Evolutionary conservation across 1,140 invertebrate species (phyloP), one percentile per base, ranked within the genome.

Genomic region (Musca domestica): DNA sequence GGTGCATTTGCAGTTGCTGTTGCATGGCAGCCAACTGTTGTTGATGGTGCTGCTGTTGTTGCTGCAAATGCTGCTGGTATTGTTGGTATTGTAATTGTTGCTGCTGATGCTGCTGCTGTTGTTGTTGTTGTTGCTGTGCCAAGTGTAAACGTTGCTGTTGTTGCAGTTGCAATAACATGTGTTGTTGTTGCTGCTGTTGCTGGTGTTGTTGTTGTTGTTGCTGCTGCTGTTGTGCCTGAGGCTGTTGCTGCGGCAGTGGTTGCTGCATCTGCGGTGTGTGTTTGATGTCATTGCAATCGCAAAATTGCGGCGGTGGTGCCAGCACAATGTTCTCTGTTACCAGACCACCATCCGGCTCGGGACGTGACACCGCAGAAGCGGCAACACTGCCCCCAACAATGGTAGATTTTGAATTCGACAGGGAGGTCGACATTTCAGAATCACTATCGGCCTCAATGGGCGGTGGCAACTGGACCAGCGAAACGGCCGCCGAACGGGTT

Each of bases 261-360:
- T 70, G 71, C 17, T 70, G 68, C 14, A 70, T 69, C 69, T 78
- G 76, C 49, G 77, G 76, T 56, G 71, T 71, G 66, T 81, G 78
- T 69, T 81, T 80, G 67, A 77, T 73, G 73, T 81, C 78, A 65
- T 81, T 81, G 70, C 78, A 81, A 73, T 82, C 80, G 69, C 77
- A 81, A 70, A 92, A 92, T 76, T 92, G 90, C 7, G 91, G 91
- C n/a, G 91, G 90, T n/a, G 91, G 91, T 10, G 90, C 90, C 3
- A 92, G 83, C 65, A 90, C 89, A 22, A 90, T 82, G 66, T 89
- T 87, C 66, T 87, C 87, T 47, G 84, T 84, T 70, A 76, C 73
- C 72, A 78, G 47, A 2, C n/a, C 27, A 64, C 27, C 52, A 61
- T 30, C 52, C 10, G 41, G 20, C 5, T 46, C 17, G 4, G 17